These are phyloP conservation scores for Monoplex corrugatus DNA, from an alignment of 2,888 invertebrate species.

Conservation along the genomic window DNA sequence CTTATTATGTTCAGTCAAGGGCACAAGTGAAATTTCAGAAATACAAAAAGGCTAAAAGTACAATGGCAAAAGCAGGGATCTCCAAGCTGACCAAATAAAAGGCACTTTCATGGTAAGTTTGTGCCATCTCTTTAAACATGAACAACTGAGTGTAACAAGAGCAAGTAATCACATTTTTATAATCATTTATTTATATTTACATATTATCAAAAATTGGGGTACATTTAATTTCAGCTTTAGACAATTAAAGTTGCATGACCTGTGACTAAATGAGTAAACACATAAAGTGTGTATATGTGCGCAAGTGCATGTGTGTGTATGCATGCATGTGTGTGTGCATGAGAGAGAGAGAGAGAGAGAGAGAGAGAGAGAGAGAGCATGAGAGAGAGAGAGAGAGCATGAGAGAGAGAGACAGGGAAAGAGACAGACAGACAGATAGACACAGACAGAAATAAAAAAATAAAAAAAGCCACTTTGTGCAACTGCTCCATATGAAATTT, in stretches of 20 bases:
- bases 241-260: no score
- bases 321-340: neutral
- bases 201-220: no score
- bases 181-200: no score
- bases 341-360: no score
- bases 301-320: no score
- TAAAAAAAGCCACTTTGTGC: no score
- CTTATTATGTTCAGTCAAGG: neutral
- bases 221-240: neutral
- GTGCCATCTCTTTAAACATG: neutral
- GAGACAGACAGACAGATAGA: neutral
- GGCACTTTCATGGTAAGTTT: no score
- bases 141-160: slow-evolving; percentile 35
- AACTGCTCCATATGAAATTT: no score
- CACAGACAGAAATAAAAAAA: no score
- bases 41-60: neutral
- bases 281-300: neutral
- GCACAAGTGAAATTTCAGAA: neutral
- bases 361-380: no score
- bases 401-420: neutral
- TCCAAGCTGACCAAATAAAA: no score
- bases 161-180: neutral
- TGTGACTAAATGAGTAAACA: neutral
- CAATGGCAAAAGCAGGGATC: no score
- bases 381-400: neutral